Percentiles rank a stretch among this genome's conserved stretches.
Evolutionary conservation across 2,888 invertebrate species (phyloP).

Genomic region (Bellardia pandia): DNA sequence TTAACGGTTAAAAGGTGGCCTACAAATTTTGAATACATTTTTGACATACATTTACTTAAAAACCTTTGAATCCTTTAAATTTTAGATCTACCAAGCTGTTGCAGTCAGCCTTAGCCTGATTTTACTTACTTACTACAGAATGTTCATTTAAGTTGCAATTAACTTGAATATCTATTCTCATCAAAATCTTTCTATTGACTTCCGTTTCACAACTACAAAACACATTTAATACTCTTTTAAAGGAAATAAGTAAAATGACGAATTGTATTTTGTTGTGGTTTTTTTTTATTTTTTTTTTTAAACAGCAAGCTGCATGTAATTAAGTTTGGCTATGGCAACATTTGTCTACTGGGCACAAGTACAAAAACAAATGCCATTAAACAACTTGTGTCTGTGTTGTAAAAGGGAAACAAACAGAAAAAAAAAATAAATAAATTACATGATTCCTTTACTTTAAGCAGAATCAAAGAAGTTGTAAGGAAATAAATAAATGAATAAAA

Average conservation of each 20-base stretch:
- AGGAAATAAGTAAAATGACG: constrained; percentile 41
- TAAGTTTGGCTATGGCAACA: constrained; percentile 67
- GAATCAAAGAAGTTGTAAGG: constrained; percentile 48
- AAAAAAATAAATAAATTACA: constrained; percentile 32
- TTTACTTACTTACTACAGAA: background rate
- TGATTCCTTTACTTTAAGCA: constrained; percentile 26
- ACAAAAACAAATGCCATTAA: constrained; percentile 41
- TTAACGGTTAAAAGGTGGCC: too few relatives aligned
- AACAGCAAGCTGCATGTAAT: constrained; percentile 54
- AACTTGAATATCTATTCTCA: constrained; percentile 7
- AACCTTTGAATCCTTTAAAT: too few relatives aligned
- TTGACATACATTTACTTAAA: too few relatives aligned
- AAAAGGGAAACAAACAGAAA: constrained; percentile 29
- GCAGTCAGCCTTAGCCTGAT: too few relatives aligned
- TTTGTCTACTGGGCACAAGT: constrained; percentile 55
- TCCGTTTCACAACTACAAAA: constrained; percentile 26
- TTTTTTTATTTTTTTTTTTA: constrained; percentile 21
- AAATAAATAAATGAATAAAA: constrained; percentile 36
- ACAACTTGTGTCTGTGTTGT: constrained; percentile 47
- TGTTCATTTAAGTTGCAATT: constrained; percentile 42
- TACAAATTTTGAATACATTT: too few relatives aligned
- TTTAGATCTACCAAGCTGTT: too few relatives aligned
- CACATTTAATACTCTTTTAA: constrained; percentile 32
- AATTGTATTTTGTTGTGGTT: constrained; percentile 20
- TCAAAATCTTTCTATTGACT: constrained; percentile 37